phyloP scores from a whole-genome alignment of 37 sponge, comb jelly and placozoan genomes.

The Halichondria panicea region DNA sequence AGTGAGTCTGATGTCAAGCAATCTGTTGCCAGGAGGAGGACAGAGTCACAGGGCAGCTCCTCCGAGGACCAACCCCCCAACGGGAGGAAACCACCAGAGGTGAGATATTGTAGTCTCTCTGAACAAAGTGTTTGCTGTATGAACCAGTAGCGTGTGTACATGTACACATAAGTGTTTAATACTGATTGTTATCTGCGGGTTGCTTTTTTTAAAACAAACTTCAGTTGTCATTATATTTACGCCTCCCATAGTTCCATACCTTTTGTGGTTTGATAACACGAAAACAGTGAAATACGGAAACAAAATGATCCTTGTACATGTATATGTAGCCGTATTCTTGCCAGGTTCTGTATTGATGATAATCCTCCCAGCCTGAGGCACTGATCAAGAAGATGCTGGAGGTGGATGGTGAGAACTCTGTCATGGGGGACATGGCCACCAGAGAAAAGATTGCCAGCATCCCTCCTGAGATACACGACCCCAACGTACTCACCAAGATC shows the following conservation, averaged over 20 bases:
- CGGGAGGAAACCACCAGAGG: conserved; percentile 50
- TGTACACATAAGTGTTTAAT: neutral
- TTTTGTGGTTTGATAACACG: no score
- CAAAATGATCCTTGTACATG: neutral
- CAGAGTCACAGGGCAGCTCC: no score
- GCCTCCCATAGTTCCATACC: no score
- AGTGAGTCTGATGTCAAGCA: conserved; percentile 60
- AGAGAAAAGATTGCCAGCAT: conserved; percentile 49
- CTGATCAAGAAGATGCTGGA: conserved; percentile 57
- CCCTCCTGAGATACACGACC: conserved; percentile 52
- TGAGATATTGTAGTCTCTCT: conserved; percentile 2
- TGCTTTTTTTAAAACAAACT: no score
- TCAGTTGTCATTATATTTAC: no score
- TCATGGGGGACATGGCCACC: conserved; percentile 26
- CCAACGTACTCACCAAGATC: conserved; percentile 24
- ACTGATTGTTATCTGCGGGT: neutral
- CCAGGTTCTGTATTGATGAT: neutral
- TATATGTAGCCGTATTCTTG: neutral
- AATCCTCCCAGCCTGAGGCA: conserved; percentile 40
- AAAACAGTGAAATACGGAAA: no score
- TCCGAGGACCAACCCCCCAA: conserved; percentile 43
- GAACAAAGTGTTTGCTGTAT: no score
- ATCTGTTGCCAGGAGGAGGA: neutral
- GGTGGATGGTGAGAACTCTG: conserved; percentile 47
- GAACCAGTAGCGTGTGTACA: neutral